Evolutionary conservation across 2,888 invertebrate genomes (phyloP).

Genomic region (Myopa testacea): DNA sequence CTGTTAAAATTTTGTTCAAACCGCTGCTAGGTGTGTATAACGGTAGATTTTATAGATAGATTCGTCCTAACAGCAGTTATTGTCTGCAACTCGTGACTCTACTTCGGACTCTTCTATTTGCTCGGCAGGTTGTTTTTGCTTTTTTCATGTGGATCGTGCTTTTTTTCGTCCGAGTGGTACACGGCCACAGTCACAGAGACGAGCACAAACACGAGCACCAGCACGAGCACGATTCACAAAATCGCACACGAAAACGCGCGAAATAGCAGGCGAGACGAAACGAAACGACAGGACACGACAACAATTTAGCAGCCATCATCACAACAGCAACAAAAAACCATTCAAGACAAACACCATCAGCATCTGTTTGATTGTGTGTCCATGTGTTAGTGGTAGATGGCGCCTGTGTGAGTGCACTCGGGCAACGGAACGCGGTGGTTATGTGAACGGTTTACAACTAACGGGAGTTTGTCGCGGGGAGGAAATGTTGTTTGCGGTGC

Average conservation of each 20-base stretch:
- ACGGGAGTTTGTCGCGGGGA: background rate
- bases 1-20: conserved; percentile 1
- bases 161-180: background rate
- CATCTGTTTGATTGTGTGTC: background rate
- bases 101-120: background rate
- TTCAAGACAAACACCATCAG: background rate
- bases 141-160: background rate
- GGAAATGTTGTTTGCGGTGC: background rate
- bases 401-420: background rate
- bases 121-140: background rate
- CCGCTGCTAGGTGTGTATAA: conserved; percentile 59
- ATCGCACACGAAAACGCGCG: too few relatives aligned
- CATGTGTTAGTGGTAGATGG: background rate
- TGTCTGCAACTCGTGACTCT: conserved; percentile 3
- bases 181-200: background rate
- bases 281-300: conserved; percentile 33
- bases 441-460: background rate
- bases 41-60: conserved; percentile 55
- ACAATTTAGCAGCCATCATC: background rate
- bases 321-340: background rate
- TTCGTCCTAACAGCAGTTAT: conserved; percentile 47
- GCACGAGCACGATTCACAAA: conserved; percentile 18
- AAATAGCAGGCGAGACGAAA: conserved; percentile 7
- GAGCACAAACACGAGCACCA: conserved; percentile 13
- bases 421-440: background rate